Percentiles rank a stretch among this genome's conserved stretches.
Evolutionary conservation across 2,113 vertebrate species (phyloP).

Genomic region (Pseudonaja textilis): DNA sequence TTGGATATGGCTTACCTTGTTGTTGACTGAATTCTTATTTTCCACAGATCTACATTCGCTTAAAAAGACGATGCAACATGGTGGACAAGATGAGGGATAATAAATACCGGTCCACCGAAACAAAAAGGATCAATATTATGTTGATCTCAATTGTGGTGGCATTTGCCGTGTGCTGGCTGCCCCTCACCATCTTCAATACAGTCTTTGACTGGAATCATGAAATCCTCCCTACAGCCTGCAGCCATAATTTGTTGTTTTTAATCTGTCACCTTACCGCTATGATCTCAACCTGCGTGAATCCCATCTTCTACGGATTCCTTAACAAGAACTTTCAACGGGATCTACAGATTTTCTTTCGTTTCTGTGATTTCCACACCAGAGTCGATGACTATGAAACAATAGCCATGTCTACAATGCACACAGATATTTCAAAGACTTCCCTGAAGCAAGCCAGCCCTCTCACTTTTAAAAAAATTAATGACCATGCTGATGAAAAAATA

Average conservation of each 20-base stretch:
- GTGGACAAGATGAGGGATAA: conserved; percentile 87
- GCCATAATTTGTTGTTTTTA: conserved; percentile 83
- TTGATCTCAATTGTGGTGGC: conserved; percentile 85
- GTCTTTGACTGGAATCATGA: conserved; percentile 86
- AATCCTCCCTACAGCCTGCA: conserved; percentile 75
- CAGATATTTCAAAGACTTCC: conserved; percentile 85
- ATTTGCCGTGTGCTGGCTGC: conserved; percentile 86
- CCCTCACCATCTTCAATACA: conserved; percentile 85
- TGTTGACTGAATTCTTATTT: conserved; percentile 30
- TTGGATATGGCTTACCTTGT: conserved; percentile 29
- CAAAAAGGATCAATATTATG: conserved; percentile 85
- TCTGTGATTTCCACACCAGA: conserved; percentile 77
- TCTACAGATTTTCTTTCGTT: conserved; percentile 79
- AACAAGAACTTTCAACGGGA: conserved; percentile 90
- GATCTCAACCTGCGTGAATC: conserved; percentile 87
- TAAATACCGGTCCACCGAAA: conserved; percentile 81
- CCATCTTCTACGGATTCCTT: conserved; percentile 87
- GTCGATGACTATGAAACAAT: conserved; percentile 88
- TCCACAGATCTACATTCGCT: conserved; percentile 80
- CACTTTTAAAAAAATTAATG: conserved; percentile 69
- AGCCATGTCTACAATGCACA: conserved; percentile 88
- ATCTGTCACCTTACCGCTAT: conserved; percentile 87
- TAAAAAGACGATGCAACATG: conserved; percentile 80
- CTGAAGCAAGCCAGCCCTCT: conserved; percentile 78
- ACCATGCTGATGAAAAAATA: conserved; percentile 63